Evolutionary conservation across 2,888 invertebrate genomes (phyloP).

Genomic region (Volucella inanis): DNA sequence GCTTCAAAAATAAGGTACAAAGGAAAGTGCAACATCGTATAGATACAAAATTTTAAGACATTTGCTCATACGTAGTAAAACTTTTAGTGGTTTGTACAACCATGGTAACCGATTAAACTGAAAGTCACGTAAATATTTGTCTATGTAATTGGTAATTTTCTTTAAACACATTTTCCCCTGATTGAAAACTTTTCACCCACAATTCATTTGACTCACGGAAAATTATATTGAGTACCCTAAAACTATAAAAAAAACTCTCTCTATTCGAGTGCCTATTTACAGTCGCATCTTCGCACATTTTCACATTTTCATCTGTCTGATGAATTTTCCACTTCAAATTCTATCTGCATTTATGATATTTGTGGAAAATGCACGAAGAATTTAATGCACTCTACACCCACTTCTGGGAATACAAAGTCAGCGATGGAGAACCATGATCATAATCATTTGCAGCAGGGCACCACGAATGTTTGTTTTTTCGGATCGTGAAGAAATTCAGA

Average conservation of each 20-base stretch:
- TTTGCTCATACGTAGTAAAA: no score
- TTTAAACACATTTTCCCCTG: no score
- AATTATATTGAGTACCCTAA: conserved; percentile 51
- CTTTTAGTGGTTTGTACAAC: no score
- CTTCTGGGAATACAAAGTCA: conserved; percentile 30
- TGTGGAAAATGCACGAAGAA: neutral
- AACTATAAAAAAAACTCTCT: conserved; percentile 64
- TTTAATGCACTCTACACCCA: conserved; percentile 53
- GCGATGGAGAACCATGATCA: conserved; percentile 62
- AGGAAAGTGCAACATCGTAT: no score
- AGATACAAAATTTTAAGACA: no score
- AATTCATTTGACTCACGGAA: conserved; percentile 50
- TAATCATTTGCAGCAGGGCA: conserved; percentile 65
- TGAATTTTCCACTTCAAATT: conserved; percentile 31
- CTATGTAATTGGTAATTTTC: no score
- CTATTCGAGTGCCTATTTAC: conserved; percentile 47
- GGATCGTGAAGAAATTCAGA: conserved; percentile 64
- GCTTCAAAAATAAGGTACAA: no score
- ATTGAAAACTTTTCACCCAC: conserved; percentile 28
- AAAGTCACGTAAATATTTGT: no score
- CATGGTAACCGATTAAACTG: no score
- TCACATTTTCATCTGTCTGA: conserved; percentile 38
- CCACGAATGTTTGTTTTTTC: conserved; percentile 20
- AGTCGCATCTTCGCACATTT: conserved; percentile 27
- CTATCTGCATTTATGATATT: neutral